A percentile compares a stretch with the other conserved stretches of the same genome.
These are phyloP conservation scores for Sphenopsis melanotis DNA, from an alignment of 2,797 vertebrate species.

Conservation along the genomic window DNA sequence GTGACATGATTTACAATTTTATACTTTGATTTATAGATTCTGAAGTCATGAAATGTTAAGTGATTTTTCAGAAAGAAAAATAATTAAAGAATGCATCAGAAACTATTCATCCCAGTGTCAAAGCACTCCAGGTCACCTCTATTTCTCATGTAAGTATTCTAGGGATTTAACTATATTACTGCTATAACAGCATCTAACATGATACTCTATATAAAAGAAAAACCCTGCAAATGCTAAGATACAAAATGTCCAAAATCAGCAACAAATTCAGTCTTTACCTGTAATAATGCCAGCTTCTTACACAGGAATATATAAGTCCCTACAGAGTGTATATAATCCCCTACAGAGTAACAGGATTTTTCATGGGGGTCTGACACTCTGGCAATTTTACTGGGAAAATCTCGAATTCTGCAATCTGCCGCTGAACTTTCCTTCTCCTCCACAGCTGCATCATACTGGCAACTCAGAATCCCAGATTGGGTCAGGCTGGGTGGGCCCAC, in stretches of 20 bases:
- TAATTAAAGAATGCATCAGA: background rate
- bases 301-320: background rate
- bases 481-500: background rate
- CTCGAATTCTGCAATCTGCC: background rate
- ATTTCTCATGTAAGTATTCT: background rate
- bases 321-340: background rate
- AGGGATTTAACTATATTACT: background rate
- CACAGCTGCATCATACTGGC: background rate
- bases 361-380: accelerated
- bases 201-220: background rate
- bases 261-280: background rate
- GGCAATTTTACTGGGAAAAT: background rate
- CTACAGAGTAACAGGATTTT: background rate
- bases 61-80: background rate
- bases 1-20: background rate
- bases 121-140: background rate
- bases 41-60: background rate
- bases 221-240: background rate
- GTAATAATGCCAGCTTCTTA: background rate
- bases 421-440: background rate
- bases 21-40: background rate
- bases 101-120: background rate
- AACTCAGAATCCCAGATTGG: accelerated
- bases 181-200: background rate
- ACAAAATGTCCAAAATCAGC: background rate